A percentile compares a stretch with the other conserved stretches of the same genome.
phyloP scores from a whole-genome alignment of 2,113 vertebrate genomes.

The Mormoops blainvillei region DNA sequence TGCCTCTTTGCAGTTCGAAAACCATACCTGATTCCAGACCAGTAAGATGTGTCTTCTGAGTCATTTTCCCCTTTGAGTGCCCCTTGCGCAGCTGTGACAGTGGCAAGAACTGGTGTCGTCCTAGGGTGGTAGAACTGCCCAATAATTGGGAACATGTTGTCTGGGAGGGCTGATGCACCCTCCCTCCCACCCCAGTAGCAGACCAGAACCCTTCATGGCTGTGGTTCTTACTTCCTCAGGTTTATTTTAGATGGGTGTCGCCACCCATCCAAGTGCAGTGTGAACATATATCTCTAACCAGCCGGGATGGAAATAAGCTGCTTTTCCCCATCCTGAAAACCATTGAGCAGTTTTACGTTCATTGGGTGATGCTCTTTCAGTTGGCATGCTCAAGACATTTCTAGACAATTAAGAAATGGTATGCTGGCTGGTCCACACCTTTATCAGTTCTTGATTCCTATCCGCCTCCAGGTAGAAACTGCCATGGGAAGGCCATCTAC shows the following conservation, averaged over 20 bases:
- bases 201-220: not conserved
- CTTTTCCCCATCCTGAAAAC: not conserved
- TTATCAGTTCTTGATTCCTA: slow-evolving; percentile 2
- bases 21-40: not conserved
- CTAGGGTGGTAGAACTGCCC: not conserved
- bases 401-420: slow-evolving; percentile 2
- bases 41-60: not conserved
- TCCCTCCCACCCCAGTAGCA: not conserved
- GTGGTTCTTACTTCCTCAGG: not conserved
- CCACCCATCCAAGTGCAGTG: not conserved
- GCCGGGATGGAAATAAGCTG: not conserved
- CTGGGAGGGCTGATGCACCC: not conserved
- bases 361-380: slow-evolving; percentile 12
- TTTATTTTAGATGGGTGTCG: not conserved
- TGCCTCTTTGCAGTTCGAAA: slow-evolving; percentile 17
- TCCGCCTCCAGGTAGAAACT: slow-evolving; percentile 45
- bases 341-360: not conserved
- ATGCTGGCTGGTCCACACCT: slow-evolving; percentile 30
- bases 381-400: slow-evolving; percentile 26
- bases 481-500: not conserved
- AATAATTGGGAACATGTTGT: not conserved
- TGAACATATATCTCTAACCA: not conserved
- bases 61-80: not conserved
- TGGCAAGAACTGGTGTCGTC: not conserved
- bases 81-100: not conserved